Evolutionary conservation across 2,797 vertebrate species (phyloP), one percentile per base, ranked within the genome.

Genomic region (Trematomus bernacchii): DNA sequence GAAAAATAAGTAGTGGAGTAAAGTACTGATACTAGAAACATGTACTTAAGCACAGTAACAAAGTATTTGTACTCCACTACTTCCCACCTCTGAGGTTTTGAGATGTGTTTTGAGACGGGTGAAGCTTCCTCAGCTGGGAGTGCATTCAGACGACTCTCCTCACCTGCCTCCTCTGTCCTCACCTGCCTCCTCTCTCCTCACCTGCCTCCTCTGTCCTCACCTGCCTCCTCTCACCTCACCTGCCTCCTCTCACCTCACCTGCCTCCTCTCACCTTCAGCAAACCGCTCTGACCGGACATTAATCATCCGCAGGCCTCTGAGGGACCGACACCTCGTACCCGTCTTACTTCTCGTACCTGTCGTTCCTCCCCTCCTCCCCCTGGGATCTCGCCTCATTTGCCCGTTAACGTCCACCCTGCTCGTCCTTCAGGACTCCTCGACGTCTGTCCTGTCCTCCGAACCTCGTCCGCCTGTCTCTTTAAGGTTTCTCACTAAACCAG

Each of bases 241-340:
- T 16, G 30, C 6, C 30, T 33, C 4, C 30, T 23, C n/a, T 33
- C 44, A 61, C 66, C 48, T 75, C 63, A 60, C 66, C 66, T 23
- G 53, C 80, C 47, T 69, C 66, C 15, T 43, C 62, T 64, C n/a
- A 82, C 83, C 84, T 84, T 83, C 82, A 88, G 50, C 79, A 70
- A 86, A 66, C 82, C 19, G n/a, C 53, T 61, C 43, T 30, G 44
- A 80, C 82, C 53, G 68, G 12, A 75, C 85, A 90, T 90, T 85
- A 85, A 88, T 90, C 88, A 90, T 88, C 57, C 6, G 74, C 76
- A 77, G 80, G 46, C 76, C 85, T 81, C 85, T 0, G 43, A 58
- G 86, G 85, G 79, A 44, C 51, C 8, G n/a, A 59, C 54, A 46
- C 27, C 59, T 76, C 66, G 21, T 53, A 63, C 62, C 70, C 10